Evolutionary conservation across 2,113 vertebrate genomes (phyloP), one percentile per base, ranked within the genome.

Genomic region (Sander vitreus): DNA sequence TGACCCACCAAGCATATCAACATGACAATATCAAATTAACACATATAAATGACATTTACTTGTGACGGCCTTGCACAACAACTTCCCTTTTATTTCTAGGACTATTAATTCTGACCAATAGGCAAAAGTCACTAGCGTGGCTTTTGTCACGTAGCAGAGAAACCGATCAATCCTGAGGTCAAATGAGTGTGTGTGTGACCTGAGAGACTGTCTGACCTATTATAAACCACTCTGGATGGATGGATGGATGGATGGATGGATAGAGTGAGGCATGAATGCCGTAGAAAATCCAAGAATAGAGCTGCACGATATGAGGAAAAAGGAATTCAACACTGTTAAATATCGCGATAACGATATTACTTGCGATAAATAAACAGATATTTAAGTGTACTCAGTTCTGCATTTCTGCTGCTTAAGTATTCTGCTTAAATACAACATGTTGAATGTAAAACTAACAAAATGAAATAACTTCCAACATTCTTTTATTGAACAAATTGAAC

Each of bases 1-100:
- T 67, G 43, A 81, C 54, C 69, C 59, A 60, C 54, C 33, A 13
- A 23, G 60, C 21, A 53, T n/a, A 68, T 78, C 55, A 67, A 39
- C 73, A 11, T 58, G 53, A 80, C 51, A 53, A 13, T 62, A 64
- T 73, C 12, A 48, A 50, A 73, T 63, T 62, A 75, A 54, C 25
- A 13, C 12, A 15, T 51, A 62, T 6, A 18, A 43, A 45, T 30
- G 6, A 2, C 15, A 48, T 47, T 48, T 43, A 15, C 47, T 6
- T 23, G 10, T 43, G n/a, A 50, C 3, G 55, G 18, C 4, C 25
- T 23, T 2, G 36, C 67, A 62, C 23, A 39, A 23, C 19, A 70
- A 27, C 47, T 62, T 73, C 45, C 45, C 16, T 47, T 60, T 73
- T 48, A 14, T 45, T 43, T 63, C 1, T 51, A 15, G 30, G 16